Evolutionary conservation across 2,797 vertebrate species (phyloP).

Genomic region (Nannoperca obscura): DNA sequence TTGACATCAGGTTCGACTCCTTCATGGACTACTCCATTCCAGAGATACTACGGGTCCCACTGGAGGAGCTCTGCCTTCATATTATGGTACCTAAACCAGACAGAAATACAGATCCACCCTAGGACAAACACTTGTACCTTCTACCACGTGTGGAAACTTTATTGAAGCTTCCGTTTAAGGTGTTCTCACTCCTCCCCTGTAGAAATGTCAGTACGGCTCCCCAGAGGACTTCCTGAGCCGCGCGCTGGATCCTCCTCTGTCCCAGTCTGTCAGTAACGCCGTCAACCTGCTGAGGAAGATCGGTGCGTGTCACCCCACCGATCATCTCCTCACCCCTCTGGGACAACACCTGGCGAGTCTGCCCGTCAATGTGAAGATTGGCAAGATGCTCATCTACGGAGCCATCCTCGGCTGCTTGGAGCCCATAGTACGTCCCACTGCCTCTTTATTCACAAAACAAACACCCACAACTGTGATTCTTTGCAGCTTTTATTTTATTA

Average conservation of each 20-base stretch:
- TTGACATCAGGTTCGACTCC: constrained; percentile 87
- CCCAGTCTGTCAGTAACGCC: constrained; percentile 95
- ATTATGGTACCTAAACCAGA: constrained; percentile 89
- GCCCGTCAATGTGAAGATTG: constrained; percentile 97
- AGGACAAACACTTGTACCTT: not conserved
- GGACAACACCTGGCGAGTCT: constrained; percentile 95
- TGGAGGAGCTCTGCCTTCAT: constrained; percentile 98
- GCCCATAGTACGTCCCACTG: constrained; percentile 88
- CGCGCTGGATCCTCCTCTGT: constrained; percentile 93
- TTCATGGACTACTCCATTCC: constrained; percentile 97
- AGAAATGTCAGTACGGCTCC: constrained; percentile 96
- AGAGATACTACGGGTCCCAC: constrained; percentile 96
- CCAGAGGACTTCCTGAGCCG: constrained; percentile 94
- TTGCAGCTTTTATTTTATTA: not conserved
- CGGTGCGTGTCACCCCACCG: constrained; percentile 90
- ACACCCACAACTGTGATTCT: not conserved
- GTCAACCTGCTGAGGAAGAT: constrained; percentile 93
- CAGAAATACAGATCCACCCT: not conserved
- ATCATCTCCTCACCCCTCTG: constrained; percentile 91
- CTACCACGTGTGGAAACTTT: not conserved
- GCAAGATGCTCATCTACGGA: constrained; percentile 99
- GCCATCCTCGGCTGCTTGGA: constrained; percentile 97
- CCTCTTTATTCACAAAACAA: not conserved
- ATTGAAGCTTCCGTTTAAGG: not conserved
- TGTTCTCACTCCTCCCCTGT: not conserved